A percentile compares a stretch with the other conserved stretches of the same genome.
These are phyloP conservation scores for Akabosia matsudoensis DNA, from an alignment of 1,140 invertebrate genomes.

Conservation along the genomic window DNA sequence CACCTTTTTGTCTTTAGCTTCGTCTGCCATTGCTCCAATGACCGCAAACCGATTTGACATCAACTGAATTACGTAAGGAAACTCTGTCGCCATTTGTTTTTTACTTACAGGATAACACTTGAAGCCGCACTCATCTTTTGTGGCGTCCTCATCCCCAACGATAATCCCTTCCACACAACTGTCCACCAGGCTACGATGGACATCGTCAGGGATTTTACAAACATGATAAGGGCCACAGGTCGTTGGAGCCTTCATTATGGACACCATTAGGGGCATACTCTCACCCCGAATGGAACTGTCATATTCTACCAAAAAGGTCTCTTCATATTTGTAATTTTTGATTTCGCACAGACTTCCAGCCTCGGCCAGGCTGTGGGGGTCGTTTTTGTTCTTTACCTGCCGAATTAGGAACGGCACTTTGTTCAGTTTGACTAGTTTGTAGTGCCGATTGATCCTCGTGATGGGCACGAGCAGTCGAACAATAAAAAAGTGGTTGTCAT, in stretches of 20 bases:
- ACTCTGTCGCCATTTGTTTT: background rate
- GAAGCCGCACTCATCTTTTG: background rate
- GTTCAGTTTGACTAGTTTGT: background rate
- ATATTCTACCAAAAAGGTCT: background rate
- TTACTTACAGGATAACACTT: background rate
- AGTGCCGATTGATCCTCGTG: background rate
- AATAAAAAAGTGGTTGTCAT: background rate
- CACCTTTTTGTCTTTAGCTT: background rate
- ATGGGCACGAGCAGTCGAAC: background rate
- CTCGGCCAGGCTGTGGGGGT: no score
- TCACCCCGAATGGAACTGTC: background rate
- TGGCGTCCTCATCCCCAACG: background rate
- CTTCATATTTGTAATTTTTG: background rate
- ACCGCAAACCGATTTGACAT: background rate
- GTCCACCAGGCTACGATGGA: background rate
- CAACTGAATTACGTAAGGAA: background rate
- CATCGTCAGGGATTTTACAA: background rate
- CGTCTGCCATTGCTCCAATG: background rate
- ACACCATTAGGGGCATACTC: background rate
- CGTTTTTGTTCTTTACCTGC: no score
- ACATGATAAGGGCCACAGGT: constrained; percentile 3
- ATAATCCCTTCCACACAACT: background rate
- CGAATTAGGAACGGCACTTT: constrained; percentile 1
- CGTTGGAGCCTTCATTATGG: background rate
- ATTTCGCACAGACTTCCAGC: background rate